Base-by-base conservation (phyloP, 2,888 invertebrate genomes). In the Drosophila mayaguana region DNA sequence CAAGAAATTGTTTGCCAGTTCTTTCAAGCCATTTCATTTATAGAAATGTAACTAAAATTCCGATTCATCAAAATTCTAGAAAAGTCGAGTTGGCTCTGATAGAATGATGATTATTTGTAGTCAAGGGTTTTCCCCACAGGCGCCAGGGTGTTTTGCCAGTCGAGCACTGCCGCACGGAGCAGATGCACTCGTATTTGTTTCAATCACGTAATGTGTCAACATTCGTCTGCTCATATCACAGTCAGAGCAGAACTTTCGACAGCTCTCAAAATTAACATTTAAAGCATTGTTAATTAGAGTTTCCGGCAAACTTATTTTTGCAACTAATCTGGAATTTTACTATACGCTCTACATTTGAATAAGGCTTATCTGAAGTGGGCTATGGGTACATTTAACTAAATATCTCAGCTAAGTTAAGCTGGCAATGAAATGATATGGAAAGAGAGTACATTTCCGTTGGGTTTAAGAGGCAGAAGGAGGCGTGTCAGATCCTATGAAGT, bases 161-260 rank as follows among this genome's bases (percentile, higher is more conserved):
- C 22, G 51, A 4, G 16, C 36, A 36, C 8, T 3, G 16, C 1
- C 16, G 9, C 14, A 16, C 8, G 3, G 5, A 11, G 12, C 2
- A 0, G 11, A 22, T 16, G 9, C 16, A 22, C 16, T 20, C 36
- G 8, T 16, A 53, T 53, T 36, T 36, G 34, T 36, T 53, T 53
- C 51, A 53, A 53, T 53, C 51, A 53, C 51, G 51, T 53, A 53
- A 53, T 36, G 51, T 53, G 51, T 53, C 51, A 34, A 53, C 36
- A 53, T 36, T 53, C 36, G 51, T 36, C 36, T 53, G 51, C 51
- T 36, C 36, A 36, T 36, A 22, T 20, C 34, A 53, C 22, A 53
- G 20, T 36, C 36, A 22, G 20, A 36, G 32, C 51, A 53, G 22
- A 53, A 36, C 22, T 53, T 53, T 53, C 36, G 36, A 53, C 51